Evolutionary conservation across 2,797 vertebrate species (phyloP).

Genomic region (Danio kyathit): DNA sequence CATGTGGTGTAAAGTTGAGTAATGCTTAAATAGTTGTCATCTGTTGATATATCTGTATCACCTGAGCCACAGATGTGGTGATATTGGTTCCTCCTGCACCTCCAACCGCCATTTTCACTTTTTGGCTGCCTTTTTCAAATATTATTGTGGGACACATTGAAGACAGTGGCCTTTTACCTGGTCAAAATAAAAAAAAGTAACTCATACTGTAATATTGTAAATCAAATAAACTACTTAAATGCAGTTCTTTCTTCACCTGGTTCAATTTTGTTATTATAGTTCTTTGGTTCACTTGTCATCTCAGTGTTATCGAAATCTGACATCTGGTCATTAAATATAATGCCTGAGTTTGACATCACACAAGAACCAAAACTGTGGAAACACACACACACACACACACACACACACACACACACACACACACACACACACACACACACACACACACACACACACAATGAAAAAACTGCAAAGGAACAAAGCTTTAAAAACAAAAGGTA

Average conservation of each 20-base stretch:
- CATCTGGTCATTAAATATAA: conserved; percentile 96
- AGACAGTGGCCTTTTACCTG: conserved; percentile 92
- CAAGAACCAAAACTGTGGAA: conserved; percentile 89
- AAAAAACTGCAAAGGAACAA: too few species aligned
- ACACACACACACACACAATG: too few species aligned
- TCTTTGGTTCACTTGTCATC: background rate
- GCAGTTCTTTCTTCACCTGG: conserved; percentile 84
- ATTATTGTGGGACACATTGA: conserved; percentile 94
- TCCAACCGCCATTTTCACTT: conserved; percentile 92
- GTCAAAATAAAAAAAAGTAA: too few species aligned
- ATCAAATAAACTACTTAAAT: background rate
- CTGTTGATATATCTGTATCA: conserved; percentile 62
- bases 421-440: too few species aligned
- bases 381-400: background rate
- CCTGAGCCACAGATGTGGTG: conserved; percentile 91
- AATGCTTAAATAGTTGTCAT: background rate
- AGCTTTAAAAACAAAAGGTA: too few species aligned
- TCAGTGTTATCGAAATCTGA: conserved; percentile 92
- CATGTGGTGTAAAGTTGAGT: background rate
- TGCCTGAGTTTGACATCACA: conserved; percentile 87
- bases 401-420: too few species aligned
- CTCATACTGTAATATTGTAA: background rate
- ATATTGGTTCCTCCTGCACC: conserved; percentile 95
- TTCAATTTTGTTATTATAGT: conserved; percentile 74
- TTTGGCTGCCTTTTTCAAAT: conserved; percentile 80